A percentile compares a stretch with the other conserved stretches of the same genome.
Conservation (phyloP, 1,140 invertebrate genomes). For the Dendroctonus valens region DNA sequence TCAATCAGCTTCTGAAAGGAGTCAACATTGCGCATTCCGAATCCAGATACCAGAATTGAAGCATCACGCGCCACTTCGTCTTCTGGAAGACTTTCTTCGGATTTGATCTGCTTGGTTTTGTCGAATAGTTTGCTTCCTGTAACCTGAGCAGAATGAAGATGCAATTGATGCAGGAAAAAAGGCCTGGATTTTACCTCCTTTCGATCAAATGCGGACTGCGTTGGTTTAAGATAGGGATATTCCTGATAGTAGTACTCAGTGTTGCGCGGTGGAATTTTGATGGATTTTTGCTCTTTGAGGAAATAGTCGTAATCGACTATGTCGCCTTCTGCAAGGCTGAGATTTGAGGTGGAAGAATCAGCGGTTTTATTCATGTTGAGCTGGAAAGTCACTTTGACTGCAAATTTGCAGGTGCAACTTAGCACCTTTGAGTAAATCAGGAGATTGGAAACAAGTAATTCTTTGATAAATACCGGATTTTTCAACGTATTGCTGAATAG, state of each 20-base stretch:
- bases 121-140: slow-evolving; percentile 14
- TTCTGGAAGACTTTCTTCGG: background rate
- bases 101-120: slow-evolving; percentile 7
- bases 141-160: background rate
- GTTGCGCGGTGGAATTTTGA: background rate
- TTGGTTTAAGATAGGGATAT: slow-evolving; percentile 9
- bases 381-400: too few relatives aligned
- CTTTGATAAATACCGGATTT: too few relatives aligned
- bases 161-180: too few relatives aligned
- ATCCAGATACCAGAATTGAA: slow-evolving; percentile 39
- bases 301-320: slow-evolving; percentile 1
- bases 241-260: slow-evolving; percentile 19
- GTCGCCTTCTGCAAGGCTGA: slow-evolving; percentile 6
- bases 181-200: background rate
- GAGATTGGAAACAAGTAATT: too few relatives aligned
- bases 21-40: slow-evolving; percentile 38
- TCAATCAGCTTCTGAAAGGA: slow-evolving; percentile 37
- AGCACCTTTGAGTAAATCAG: too few relatives aligned
- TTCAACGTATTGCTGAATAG: too few relatives aligned
- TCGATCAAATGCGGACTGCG: slow-evolving; percentile 15
- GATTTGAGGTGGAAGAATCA: background rate
- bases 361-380: too few relatives aligned
- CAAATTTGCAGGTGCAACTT: too few relatives aligned
- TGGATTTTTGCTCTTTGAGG: background rate
- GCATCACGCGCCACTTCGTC: slow-evolving; percentile 6